These are phyloP conservation scores for Lasaia peninsularis DNA, from an alignment of 1,140 invertebrate genomes.

Conservation along the genomic window DNA sequence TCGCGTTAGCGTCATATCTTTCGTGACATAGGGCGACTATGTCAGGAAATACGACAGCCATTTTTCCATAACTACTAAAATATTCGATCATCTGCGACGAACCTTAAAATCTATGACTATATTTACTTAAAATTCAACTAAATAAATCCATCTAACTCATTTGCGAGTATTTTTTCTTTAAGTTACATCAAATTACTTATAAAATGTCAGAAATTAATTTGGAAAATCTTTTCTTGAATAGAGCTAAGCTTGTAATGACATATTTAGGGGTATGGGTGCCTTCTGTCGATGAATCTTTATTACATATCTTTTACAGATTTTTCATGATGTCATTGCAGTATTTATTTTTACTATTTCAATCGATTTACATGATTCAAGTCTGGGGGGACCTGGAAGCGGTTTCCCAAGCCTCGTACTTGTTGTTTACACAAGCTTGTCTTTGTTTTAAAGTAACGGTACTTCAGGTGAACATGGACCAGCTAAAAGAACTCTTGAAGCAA, in stretches of 20 bases:
- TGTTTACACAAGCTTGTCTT: conserved; percentile 63
- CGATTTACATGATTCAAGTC: conserved; percentile 52
- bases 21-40: too few species aligned
- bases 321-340: conserved; percentile 61
- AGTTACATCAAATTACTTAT: too few species aligned
- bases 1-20: too few species aligned
- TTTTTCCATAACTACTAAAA: too few species aligned
- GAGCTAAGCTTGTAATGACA: conserved; percentile 61
- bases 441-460: conserved; percentile 63
- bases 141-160: background rate
- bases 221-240: conserved; percentile 52
- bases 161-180: too few species aligned
- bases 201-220: conserved; percentile 27
- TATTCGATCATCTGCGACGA: too few species aligned
- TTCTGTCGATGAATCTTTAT: conserved; percentile 29
- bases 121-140: background rate
- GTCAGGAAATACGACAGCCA: too few species aligned
- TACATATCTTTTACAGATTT: conserved; percentile 39
- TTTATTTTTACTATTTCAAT: conserved; percentile 59
- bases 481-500: conserved; percentile 39
- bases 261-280: conserved; percentile 60
- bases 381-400: conserved; percentile 62
- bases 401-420: conserved; percentile 53
- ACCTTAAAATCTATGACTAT: too few species aligned
- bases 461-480: conserved; percentile 40